Conservation (phyloP, 92 coral and sea anemone species). For the Porites divaricata region DNA sequence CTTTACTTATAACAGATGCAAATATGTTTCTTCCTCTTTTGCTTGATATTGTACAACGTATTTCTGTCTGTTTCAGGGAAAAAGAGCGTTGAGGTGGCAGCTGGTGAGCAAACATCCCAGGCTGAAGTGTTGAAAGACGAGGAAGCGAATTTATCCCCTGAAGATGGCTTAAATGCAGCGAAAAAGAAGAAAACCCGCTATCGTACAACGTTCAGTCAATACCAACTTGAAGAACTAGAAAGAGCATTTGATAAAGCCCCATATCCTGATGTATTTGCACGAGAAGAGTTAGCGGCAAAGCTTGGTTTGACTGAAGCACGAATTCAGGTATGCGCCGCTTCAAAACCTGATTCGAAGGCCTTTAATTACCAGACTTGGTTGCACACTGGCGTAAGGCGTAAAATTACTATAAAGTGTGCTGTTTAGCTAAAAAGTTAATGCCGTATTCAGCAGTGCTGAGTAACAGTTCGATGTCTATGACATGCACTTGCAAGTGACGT, state of each 20-base stretch:
- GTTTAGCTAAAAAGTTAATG: neutral
- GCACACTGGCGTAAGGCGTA: no score
- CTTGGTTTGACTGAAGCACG: conserved; percentile 96
- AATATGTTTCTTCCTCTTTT: no score
- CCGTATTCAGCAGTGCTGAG: neutral
- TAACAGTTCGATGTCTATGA: neutral
- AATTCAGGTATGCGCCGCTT: conserved; percentile 75
- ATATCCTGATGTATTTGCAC: conserved; percentile 97
- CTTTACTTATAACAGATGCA: neutral
- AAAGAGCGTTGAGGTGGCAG: neutral
- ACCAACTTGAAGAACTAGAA: conserved; percentile 96
- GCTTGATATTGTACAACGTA: neutral
- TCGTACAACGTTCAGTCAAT: conserved; percentile 96
- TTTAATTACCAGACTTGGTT: neutral
- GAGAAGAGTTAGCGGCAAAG: conserved; percentile 95
- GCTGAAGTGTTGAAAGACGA: conserved; percentile 14
- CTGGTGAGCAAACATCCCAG: neutral
- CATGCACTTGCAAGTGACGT: neutral
- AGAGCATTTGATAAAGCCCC: conserved; percentile 99
- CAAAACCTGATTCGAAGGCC: neutral
- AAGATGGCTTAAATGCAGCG: conserved; percentile 57
- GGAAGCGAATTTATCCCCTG: conserved; percentile 56
- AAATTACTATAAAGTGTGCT: no score
- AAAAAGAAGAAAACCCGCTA: conserved; percentile 98
- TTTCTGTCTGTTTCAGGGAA: neutral